Conservation (phyloP, 2,797 vertebrate species). For the Carcharodon carcharias region DNA sequence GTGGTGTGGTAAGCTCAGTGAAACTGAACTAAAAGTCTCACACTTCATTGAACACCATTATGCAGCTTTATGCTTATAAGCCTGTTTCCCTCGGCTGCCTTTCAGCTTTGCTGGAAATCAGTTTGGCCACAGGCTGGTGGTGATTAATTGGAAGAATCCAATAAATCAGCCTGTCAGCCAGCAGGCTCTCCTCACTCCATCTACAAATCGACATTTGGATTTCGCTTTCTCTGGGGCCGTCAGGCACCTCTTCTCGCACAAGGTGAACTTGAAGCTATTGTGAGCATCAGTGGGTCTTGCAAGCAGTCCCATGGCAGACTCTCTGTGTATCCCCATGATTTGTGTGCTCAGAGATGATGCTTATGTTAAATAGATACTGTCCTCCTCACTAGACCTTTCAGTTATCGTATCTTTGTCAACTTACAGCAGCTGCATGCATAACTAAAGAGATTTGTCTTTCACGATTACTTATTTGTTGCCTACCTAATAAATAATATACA, state of each 20-base stretch:
- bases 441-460: slow-evolving; percentile 59
- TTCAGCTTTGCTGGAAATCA: slow-evolving; percentile 76
- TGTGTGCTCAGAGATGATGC: slow-evolving; percentile 38
- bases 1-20: slow-evolving; percentile 72
- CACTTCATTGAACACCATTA: slow-evolving; percentile 97
- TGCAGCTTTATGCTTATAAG: slow-evolving; percentile 83
- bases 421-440: slow-evolving; percentile 58
- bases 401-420: slow-evolving; percentile 62
- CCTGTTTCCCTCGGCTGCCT: slow-evolving; percentile 75
- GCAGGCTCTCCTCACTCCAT: slow-evolving; percentile 69
- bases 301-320: slow-evolving; percentile 44
- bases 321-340: slow-evolving; percentile 45
- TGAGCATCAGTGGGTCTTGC: slow-evolving; percentile 41
- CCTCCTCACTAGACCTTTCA: slow-evolving; percentile 48
- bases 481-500: slow-evolving; percentile 64
- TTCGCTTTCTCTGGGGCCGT: slow-evolving; percentile 48
- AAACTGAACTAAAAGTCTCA: slow-evolving; percentile 92
- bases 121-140: slow-evolving; percentile 72
- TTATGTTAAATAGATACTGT: slow-evolving; percentile 38
- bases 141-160: slow-evolving; percentile 91
- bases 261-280: slow-evolving; percentile 55
- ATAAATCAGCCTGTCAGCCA: slow-evolving; percentile 92
- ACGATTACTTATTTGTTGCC: slow-evolving; percentile 62
- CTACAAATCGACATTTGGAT: slow-evolving; percentile 78
- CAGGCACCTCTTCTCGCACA: slow-evolving; percentile 48